phyloP scores from a whole-genome alignment of 2,888 invertebrate species.

The Oegoconia quadripuncta region DNA sequence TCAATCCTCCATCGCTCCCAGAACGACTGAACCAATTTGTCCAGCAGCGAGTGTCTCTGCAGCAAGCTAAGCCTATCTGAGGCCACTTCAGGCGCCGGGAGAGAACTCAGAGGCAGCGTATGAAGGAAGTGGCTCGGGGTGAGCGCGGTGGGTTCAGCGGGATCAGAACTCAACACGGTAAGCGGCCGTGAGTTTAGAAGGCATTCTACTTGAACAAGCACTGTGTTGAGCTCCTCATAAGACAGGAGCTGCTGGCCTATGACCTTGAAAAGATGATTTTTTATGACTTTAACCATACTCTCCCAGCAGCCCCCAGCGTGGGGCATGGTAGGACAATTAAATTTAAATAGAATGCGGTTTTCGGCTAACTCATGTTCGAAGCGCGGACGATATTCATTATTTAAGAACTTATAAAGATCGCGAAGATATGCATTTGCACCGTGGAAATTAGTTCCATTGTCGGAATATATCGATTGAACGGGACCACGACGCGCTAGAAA shows the following conservation, averaged over 20 bases:
- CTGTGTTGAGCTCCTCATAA: constrained; percentile 15
- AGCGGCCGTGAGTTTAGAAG: constrained; percentile 16
- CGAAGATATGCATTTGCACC: constrained; percentile 3
- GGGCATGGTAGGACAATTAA: constrained; percentile 9
- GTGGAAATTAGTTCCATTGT: constrained; percentile 14
- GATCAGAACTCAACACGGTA: constrained; percentile 11
- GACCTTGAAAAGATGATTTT: constrained; percentile 12
- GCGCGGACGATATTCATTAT: neutral
- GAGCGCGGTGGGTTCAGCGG: no score
- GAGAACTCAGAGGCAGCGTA: no score
- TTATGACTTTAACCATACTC: constrained; percentile 11
- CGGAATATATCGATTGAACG: constrained; percentile 10
- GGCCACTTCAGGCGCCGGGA: no score
- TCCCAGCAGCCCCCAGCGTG: constrained; percentile 14
- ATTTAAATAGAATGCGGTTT: constrained; percentile 3
- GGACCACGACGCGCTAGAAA: constrained; percentile 21
- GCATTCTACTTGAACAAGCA: constrained; percentile 13
- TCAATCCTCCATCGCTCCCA: constrained; percentile 15
- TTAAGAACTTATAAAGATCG: neutral
- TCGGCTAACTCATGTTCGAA: neutral
- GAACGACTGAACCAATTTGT: no score
- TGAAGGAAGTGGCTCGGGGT: no score
- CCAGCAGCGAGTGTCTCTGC: no score
- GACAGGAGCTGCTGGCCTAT: constrained; percentile 14
- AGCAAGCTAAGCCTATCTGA: no score